Percentiles rank a stretch among this genome's conserved stretches.
These are phyloP conservation scores for Spea bombifrons DNA, from an alignment of 2,113 vertebrate genomes.

Conservation along the genomic window DNA sequence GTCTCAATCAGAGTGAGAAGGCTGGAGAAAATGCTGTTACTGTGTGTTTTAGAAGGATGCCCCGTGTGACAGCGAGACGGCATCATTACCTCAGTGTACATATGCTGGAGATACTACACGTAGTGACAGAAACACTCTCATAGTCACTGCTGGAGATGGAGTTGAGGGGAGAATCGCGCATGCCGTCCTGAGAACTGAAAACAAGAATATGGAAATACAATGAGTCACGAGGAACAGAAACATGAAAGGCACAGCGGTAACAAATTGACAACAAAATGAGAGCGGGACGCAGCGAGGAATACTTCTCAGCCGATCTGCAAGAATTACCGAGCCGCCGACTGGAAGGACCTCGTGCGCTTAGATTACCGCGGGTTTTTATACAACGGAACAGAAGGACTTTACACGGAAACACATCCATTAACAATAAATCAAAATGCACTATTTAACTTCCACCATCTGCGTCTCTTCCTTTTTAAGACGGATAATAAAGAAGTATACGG, in stretches of 20 bases:
- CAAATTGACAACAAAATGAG: slow-evolving; percentile 37
- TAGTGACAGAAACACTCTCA: slow-evolving; percentile 88
- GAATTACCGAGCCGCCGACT: too few relatives aligned
- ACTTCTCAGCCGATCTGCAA: too few relatives aligned
- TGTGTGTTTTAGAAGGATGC: slow-evolving; percentile 37
- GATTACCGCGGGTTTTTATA: too few relatives aligned
- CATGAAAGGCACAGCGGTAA: slow-evolving; percentile 51
- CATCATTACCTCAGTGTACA: slow-evolving; percentile 81
- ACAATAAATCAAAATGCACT: too few relatives aligned
- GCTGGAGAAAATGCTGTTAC: slow-evolving; percentile 42
- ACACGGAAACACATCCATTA: too few relatives aligned
- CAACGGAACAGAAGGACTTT: too few relatives aligned
- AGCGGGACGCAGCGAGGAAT: not conserved
- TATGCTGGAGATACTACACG: slow-evolving; percentile 87
- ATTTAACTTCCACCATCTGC: too few relatives aligned
- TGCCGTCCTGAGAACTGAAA: slow-evolving; percentile 76
- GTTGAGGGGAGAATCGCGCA: slow-evolving; percentile 78
- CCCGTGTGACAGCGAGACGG: slow-evolving; percentile 53
- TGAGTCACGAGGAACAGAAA: slow-evolving; percentile 56
- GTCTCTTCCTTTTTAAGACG: too few relatives aligned
- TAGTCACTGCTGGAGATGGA: slow-evolving; percentile 88
- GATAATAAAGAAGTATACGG: too few relatives aligned
- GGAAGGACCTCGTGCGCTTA: too few relatives aligned
- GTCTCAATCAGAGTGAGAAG: not conserved
- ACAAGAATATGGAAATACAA: slow-evolving; percentile 61